Evolutionary conservation across 2,888 invertebrate genomes (phyloP), one percentile per base, ranked within the genome.

Genomic region (Clepsis dumicolana): DNA sequence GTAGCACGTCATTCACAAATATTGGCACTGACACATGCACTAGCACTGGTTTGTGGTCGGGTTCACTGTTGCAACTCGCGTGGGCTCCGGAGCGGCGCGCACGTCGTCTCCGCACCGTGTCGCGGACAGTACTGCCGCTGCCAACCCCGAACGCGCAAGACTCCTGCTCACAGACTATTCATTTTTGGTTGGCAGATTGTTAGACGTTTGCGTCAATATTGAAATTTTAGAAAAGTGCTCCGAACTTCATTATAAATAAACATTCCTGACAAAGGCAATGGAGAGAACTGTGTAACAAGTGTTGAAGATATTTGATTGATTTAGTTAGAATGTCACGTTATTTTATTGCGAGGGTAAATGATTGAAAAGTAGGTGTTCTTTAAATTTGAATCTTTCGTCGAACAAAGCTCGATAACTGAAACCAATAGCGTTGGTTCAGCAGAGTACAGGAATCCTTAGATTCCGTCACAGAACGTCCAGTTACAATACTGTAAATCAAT

Each of bases 41-140:
- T 79, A 81, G 77, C 87, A 87, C 88, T 83, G 80, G 80, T 80
- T 77, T 72, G 72, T 75, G 65, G 75, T 74, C 80, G 84, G 87
- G 78, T 84, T 83, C 89, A 89, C 89, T 83, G 82, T 38, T 38
- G 80, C 78, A 86, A 61, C 63, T 44, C 65, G 52, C 52, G 27
- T n/a, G 18, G 54, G 64, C 83, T 80, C 84, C 75, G 75, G 77
- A 52, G 32, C 70, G 66, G 54, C 44, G 64, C 71, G 57, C 60
- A 80, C 88, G 86, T 82, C 81, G 83, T 74, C 73, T 71, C 83
- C 72, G 74, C 82, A 74, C 83, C 76, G 77, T 73, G 78, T 76
- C 90, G 77, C 91, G 65, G 57, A 21, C 57, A 21, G 8, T 29
- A 56, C 64, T 64, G 56, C 24, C 44, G 14, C 38, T 12, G n/a